Conservation (phyloP, 2,113 vertebrate genomes). For the Cisticola juncidis region DNA sequence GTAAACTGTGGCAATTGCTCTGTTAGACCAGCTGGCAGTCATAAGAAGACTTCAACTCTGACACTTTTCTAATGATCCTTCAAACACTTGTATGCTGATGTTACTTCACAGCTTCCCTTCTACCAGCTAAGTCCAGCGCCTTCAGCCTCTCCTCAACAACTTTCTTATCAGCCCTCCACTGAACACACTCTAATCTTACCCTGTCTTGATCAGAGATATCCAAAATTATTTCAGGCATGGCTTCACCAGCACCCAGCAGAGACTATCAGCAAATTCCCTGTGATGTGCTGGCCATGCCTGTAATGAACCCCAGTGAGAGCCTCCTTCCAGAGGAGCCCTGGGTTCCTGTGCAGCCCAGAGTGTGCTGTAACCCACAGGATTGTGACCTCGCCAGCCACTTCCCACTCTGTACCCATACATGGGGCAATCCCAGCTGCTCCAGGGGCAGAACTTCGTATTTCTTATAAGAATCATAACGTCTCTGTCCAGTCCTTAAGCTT, state of each 20-base stretch:
- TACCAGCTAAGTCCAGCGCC: background rate
- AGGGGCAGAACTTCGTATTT: background rate
- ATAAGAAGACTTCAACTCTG: background rate
- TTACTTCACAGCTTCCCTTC: background rate
- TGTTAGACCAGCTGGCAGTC: background rate
- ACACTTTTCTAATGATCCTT: background rate
- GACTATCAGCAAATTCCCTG: background rate
- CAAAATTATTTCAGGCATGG: background rate
- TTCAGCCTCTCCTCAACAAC: background rate
- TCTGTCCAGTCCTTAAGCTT: background rate
- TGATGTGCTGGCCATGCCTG: background rate
- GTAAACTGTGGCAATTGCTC: background rate
- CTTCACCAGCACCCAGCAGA: background rate
- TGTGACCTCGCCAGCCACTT: background rate
- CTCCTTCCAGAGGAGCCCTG: background rate
- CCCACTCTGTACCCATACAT: background rate
- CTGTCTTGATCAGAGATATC: background rate
- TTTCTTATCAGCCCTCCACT: background rate
- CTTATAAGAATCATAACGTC: fast-evolving
- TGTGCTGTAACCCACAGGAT: background rate
- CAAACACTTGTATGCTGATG: background rate
- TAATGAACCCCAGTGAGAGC: background rate
- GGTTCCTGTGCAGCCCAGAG: fast-evolving
- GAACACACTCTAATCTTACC: background rate
- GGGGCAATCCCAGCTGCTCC: background rate